A percentile compares a stretch with the other conserved stretches of the same genome.
Evolutionary conservation across 2,113 vertebrate genomes (phyloP).

Genomic region (Nyctereutes procyonoides): DNA sequence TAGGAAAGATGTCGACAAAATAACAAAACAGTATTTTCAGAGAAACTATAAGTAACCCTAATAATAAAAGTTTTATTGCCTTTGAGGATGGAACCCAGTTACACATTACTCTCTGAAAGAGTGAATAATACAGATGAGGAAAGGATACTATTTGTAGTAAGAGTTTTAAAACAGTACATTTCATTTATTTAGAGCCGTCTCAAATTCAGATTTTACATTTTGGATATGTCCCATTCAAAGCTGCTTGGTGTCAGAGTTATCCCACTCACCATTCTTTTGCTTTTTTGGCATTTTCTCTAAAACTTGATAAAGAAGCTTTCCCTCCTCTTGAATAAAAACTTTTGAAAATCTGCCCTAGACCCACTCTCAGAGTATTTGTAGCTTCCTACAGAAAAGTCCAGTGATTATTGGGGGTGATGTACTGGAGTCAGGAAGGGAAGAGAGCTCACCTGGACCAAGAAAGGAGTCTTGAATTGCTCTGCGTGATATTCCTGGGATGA

Average conservation of each 20-base stretch:
- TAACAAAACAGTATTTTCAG: conserved; percentile 44
- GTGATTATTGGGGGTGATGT: background rate
- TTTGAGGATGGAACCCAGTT: conserved; percentile 40
- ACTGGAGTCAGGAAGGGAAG: background rate
- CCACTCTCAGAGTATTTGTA: background rate
- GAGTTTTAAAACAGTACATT: conserved; percentile 4
- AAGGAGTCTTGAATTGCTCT: background rate
- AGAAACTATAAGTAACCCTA: background rate
- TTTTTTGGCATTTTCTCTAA: conserved; percentile 19
- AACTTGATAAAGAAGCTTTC: conserved; percentile 43
- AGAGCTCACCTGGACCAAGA: background rate
- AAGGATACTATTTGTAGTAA: background rate
- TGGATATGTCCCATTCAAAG: background rate
- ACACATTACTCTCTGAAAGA: background rate
- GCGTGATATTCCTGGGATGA: background rate
- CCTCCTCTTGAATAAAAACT: background rate
- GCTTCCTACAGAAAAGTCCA: conserved; percentile 37
- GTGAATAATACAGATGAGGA: background rate
- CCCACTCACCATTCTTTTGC: background rate
- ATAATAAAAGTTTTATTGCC: conserved; percentile 27
- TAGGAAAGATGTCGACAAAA: conserved; percentile 37
- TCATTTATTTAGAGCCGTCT: conserved; percentile 27
- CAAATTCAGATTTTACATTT: conserved; percentile 25
- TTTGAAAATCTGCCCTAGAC: conserved; percentile 1
- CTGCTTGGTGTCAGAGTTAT: conserved; percentile 16